Evolutionary conservation across 2,797 vertebrate genomes (phyloP).

Genomic region (Coccyzus lansbergi): DNA sequence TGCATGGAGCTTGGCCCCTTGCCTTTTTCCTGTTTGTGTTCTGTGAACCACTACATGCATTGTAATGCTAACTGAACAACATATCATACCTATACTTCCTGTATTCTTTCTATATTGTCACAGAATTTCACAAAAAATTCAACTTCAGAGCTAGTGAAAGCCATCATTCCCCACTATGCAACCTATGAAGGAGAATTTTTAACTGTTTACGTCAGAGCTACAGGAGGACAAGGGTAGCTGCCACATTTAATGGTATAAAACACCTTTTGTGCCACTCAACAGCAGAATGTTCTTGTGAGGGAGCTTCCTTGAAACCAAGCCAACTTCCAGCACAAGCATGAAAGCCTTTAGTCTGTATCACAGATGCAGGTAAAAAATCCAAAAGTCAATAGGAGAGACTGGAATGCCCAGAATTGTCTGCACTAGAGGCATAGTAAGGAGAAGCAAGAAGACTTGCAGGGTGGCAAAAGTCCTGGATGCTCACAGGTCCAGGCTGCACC

Average conservation of each 20-base stretch:
- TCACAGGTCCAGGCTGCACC: neutral
- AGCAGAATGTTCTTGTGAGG: neutral
- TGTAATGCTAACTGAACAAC: neutral
- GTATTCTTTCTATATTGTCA: neutral
- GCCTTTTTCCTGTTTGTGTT: neutral
- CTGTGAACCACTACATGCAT: neutral
- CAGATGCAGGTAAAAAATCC: fast-evolving
- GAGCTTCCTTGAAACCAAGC: neutral
- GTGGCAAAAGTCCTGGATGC: neutral
- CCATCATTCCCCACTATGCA: neutral
- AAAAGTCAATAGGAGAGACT: neutral
- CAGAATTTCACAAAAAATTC: fast-evolving
- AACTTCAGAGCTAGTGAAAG: neutral
- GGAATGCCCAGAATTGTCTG: fast-evolving
- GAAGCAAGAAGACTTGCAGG: neutral
- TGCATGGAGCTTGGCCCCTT: neutral
- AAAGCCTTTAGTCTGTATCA: neutral
- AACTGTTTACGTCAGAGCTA: fast-evolving
- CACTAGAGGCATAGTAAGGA: neutral
- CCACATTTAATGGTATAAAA: neutral
- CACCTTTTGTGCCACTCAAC: neutral
- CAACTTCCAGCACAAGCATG: neutral
- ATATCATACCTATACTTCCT: neutral
- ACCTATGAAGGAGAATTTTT: neutral
- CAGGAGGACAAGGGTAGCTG: neutral